Evolutionary conservation across 2,888 invertebrate genomes (phyloP), one percentile per base, ranked within the genome.

Genomic region (Clitarchus hookeri): DNA sequence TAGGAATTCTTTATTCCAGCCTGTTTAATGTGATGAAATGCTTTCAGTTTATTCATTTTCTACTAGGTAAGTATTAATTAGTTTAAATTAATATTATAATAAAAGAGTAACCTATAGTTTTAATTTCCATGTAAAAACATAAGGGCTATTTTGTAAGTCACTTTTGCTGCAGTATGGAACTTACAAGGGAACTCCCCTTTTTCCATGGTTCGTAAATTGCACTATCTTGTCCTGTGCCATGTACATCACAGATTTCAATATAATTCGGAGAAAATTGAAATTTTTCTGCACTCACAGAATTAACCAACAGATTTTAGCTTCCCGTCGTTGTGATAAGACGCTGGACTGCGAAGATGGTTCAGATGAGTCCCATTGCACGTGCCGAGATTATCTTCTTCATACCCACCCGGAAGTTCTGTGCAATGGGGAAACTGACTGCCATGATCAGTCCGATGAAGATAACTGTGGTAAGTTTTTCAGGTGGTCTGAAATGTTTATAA

Each of bases 321-420:
- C 90, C 3, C 92, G 94, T 88, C 93, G 94, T 48, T 97, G 97
- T 90, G 93, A 97, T 90, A 94, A 93, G 82, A 92, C 93, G 87
- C 91, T 94, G 26, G 96, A 97, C 90, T 97, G 97, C 90, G 96
- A 97, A 91, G 97, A 97, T 91, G 96, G 95, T 8, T 95, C 95
- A 0, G 97, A 97, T 91, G 97, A 97, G 91, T 90, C 93, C 9
- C 92, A 93, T 87, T 97, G 97, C 90, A 93, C 93, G 0, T 97
- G 97, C 90, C 93, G 88, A 87, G 85, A 88, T 85, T 95, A 94
- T 89, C 91, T 97, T 82, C 91, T 91, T 86, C 91, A 92, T 25
- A 90, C 91, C 1, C 89, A 93, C 87, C 92, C 94, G 19, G 91
- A 92, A 13, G 92, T 95, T 0, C 92, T 97, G 87, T 97, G 97